Conservation (phyloP, 2,888 invertebrate species). For the Chalcis sispes region DNA sequence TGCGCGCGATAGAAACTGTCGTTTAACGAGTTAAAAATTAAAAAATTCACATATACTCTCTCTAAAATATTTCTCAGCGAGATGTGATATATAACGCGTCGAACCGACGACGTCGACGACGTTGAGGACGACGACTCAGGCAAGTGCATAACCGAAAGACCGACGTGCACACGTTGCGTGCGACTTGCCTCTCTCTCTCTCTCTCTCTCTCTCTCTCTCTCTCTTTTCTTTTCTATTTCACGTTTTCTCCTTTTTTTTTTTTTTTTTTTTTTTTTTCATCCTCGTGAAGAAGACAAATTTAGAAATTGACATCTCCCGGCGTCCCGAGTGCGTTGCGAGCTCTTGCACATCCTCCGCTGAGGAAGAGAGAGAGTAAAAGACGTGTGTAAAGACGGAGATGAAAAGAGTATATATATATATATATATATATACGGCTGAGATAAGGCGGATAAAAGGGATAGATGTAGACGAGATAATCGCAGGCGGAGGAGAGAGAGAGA, state of each 20-base stretch:
- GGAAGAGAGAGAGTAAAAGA: neutral
- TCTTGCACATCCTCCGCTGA: neutral
- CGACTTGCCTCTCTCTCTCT: no score
- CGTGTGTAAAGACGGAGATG: neutral
- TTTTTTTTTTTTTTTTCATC: neutral
- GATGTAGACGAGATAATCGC: neutral
- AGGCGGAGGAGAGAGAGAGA: no score
- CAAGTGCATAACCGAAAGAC: neutral
- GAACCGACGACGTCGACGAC: no score
- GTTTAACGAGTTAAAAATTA: no score
- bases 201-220: neutral
- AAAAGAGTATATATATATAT: neutral
- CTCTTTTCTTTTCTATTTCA: neutral
- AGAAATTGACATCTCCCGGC: slow-evolving; percentile 30
- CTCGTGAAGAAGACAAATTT: slow-evolving; percentile 31
- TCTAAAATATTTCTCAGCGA: no score
- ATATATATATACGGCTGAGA: no score
- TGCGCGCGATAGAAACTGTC: no score
- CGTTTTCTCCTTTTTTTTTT: no score
- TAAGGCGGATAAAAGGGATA: no score
- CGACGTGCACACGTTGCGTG: neutral
- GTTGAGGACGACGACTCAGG: neutral
- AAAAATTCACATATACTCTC: no score
- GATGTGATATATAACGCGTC: no score
- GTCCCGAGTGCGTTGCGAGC: neutral